Evolutionary conservation across 2,888 invertebrate species (phyloP).

Genomic region (Ichneumoninae sp.): DNA sequence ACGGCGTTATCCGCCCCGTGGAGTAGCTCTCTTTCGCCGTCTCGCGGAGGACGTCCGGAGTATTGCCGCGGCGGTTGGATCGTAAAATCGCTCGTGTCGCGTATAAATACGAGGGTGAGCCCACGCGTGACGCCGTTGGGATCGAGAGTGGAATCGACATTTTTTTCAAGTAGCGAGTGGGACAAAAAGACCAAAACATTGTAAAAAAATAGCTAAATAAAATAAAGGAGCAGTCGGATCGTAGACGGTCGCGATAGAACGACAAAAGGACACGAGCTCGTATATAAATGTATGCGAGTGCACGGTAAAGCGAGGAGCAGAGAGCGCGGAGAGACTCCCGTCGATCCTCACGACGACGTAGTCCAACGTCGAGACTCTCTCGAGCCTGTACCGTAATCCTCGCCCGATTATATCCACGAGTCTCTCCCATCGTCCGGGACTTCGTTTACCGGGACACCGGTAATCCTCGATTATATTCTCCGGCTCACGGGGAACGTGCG

Average conservation of each 20-base stretch:
- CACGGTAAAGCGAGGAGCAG: not conserved
- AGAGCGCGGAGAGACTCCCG: conserved; percentile 2
- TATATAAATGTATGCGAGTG: not conserved
- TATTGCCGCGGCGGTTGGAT: conserved; percentile 13
- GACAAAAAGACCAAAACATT: not conserved
- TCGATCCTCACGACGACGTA: not conserved
- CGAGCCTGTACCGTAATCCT: conserved; percentile 30
- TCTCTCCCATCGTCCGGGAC: not conserved
- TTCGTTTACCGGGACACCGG: conserved; percentile 14
- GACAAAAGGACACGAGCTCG: conserved; percentile 43
- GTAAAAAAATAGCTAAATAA: conserved; percentile 1
- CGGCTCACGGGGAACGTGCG: conserved; percentile 3
- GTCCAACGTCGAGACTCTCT: not conserved
- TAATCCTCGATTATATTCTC: conserved; percentile 54
- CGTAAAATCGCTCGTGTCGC: conserved; percentile 38
- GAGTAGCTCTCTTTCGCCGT: not conserved
- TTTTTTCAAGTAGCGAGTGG: conserved; percentile 13
- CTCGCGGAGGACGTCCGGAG: not conserved
- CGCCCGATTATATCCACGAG: conserved; percentile 31
- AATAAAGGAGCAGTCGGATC: conserved; percentile 10
- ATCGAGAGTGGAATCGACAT: conserved; percentile 36
- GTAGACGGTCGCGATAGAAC: conserved; percentile 30
- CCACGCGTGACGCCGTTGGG: conserved; percentile 39
- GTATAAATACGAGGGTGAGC: conserved; percentile 49
- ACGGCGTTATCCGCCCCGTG: conserved; percentile 1